A percentile compares a stretch with the other conserved stretches of the same genome.
phyloP scores from a whole-genome alignment of 2,888 invertebrate species.

The Drosophila nr. medialis region DNA sequence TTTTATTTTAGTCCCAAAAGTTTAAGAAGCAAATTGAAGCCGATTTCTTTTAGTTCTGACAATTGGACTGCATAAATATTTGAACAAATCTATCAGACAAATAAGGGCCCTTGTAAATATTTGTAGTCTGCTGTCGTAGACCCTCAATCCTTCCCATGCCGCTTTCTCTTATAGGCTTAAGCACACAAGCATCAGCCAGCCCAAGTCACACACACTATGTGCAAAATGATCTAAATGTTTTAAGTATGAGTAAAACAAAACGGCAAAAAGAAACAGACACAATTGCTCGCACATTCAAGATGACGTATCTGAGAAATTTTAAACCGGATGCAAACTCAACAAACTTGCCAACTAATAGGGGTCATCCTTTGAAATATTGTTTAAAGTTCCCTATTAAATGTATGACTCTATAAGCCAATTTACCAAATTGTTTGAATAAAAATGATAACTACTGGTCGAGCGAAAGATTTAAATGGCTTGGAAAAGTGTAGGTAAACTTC shows the following conservation, averaged over 20 bases:
- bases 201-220: constrained; percentile 15
- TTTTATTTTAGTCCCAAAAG: neutral
- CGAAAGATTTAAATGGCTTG: neutral
- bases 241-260: constrained; percentile 34
- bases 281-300: neutral
- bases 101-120: constrained; percentile 46
- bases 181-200: constrained; percentile 41
- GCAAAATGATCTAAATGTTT: constrained; percentile 20
- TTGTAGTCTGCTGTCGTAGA: constrained; percentile 40
- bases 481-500: constrained; percentile 5
- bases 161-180: constrained; percentile 4
- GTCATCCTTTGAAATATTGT: neutral
- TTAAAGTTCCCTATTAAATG: neutral
- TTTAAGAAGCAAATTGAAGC: too few relatives aligned
- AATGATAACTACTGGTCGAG: neutral
- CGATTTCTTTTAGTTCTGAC: constrained; percentile 4
- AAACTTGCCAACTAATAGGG: neutral
- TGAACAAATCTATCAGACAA: constrained; percentile 38
- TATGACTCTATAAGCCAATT: neutral
- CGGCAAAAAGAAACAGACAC: constrained; percentile 22
- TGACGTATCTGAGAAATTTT: neutral
- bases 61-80: constrained; percentile 35
- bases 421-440: neutral
- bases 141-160: neutral
- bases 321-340: neutral